Conservation (phyloP, 2,797 vertebrate genomes). For the Enteromius thamalakanensis region DNA sequence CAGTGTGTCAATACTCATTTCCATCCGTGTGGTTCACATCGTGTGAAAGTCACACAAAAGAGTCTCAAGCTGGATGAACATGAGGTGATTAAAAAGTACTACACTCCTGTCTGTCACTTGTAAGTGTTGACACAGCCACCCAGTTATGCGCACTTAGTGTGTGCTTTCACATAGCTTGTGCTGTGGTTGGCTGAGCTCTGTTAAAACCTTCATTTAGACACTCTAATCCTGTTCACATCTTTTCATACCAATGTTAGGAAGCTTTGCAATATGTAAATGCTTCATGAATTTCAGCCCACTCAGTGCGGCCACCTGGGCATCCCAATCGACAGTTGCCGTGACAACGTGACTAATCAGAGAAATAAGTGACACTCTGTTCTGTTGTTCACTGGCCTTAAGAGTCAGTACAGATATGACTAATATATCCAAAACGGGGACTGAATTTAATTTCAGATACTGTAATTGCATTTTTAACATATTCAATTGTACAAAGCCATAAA, state of each 20-base stretch:
- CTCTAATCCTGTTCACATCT: slow-evolving; percentile 10
- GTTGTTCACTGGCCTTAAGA: slow-evolving; percentile 17
- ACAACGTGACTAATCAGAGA: slow-evolving; percentile 50
- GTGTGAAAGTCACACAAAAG: slow-evolving; percentile 6
- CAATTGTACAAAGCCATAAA: background rate
- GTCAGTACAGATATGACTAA: slow-evolving; percentile 22
- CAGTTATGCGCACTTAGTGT: background rate
- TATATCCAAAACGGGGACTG: slow-evolving; percentile 6
- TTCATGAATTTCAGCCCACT: slow-evolving; percentile 45
- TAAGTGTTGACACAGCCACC: slow-evolving; percentile 29
- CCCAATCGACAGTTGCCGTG: slow-evolving; percentile 45
- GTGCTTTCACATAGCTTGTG: slow-evolving; percentile 28
- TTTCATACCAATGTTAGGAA: slow-evolving; percentile 24
- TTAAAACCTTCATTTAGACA: slow-evolving; percentile 23
- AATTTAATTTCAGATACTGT: background rate
- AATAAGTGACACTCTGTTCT: slow-evolving; percentile 19
- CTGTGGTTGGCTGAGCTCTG: background rate
- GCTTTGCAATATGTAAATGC: slow-evolving; percentile 37
- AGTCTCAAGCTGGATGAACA: background rate
- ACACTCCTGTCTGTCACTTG: background rate
- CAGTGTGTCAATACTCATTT: background rate
- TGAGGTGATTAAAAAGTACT: background rate
- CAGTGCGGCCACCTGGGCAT: slow-evolving; percentile 38
- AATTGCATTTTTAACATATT: background rate
- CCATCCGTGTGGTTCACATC: background rate